These are phyloP conservation scores for Theristicus caerulescens DNA, from an alignment of 2,113 vertebrate species.

Conservation along the genomic window DNA sequence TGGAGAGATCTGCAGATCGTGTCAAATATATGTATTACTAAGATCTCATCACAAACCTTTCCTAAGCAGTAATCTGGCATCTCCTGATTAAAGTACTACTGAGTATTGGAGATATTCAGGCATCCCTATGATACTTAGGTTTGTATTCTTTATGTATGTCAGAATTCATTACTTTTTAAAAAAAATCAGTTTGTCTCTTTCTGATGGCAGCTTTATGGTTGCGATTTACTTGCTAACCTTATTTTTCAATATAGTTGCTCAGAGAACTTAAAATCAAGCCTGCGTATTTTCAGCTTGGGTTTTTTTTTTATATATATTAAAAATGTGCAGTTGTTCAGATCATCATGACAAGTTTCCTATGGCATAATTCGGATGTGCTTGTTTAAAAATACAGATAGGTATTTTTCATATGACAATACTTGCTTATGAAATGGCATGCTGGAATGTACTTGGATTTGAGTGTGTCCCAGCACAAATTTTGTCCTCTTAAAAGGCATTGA, in stretches of 20 bases:
- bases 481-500: neutral
- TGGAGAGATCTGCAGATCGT: neutral
- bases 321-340: neutral
- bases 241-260: neutral
- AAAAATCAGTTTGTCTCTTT: neutral
- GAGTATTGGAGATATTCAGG: neutral
- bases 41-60: neutral
- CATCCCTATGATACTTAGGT: neutral
- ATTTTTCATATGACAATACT: neutral
- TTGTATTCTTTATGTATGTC: neutral
- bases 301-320: neutral
- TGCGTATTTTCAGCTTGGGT: neutral
- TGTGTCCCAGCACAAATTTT: neutral
- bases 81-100: neutral
- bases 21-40: neutral
- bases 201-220: neutral
- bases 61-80: neutral
- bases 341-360: fast-evolving
- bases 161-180: neutral
- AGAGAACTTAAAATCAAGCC: neutral
- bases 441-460: neutral
- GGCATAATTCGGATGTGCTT: neutral
- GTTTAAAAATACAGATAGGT: neutral
- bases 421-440: neutral
- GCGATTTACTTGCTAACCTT: neutral